Conservation (phyloP, 2,797 vertebrate genomes). For the Xyrichtys novacula region DNA sequence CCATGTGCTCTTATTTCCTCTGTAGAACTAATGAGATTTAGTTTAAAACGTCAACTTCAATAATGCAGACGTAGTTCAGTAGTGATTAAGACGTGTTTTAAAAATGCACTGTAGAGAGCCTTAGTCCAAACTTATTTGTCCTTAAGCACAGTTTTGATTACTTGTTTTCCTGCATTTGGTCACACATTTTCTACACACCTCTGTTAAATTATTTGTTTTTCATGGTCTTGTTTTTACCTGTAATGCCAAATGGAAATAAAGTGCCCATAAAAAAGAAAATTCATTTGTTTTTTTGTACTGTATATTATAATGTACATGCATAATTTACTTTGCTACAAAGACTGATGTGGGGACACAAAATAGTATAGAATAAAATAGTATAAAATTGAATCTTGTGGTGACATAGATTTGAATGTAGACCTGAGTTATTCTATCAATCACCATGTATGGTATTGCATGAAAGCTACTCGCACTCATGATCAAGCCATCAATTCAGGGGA, state of each 20-base stretch:
- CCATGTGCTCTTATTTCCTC: constrained; percentile 49
- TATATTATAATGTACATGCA: not conserved
- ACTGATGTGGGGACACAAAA: not conserved
- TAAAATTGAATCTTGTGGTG: too few relatives aligned
- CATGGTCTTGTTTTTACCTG: constrained; percentile 76
- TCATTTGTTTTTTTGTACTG: constrained; percentile 5
- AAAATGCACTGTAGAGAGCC: constrained; percentile 47
- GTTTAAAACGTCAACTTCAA: constrained; percentile 2
- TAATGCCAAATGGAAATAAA: constrained; percentile 92
- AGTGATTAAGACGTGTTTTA: constrained; percentile 38
- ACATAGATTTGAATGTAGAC: too few relatives aligned
- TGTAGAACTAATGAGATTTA: constrained; percentile 33
- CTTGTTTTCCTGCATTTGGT: constrained; percentile 37
- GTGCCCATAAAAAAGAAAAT: constrained; percentile 82
- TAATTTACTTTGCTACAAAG: not conserved
- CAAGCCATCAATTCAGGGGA: too few relatives aligned
- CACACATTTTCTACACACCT: constrained; percentile 69
- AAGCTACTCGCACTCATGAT: too few relatives aligned
- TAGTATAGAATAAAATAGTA: not conserved
- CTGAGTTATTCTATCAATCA: too few relatives aligned
- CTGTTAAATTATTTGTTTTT: constrained; percentile 69
- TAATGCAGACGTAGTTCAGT: constrained; percentile 29
- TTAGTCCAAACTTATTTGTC: constrained; percentile 36
- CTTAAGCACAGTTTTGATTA: constrained; percentile 51
- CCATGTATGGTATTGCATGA: too few relatives aligned